Conservation (phyloP, 1,140 invertebrate genomes). For the Nebria ingens region DNA sequence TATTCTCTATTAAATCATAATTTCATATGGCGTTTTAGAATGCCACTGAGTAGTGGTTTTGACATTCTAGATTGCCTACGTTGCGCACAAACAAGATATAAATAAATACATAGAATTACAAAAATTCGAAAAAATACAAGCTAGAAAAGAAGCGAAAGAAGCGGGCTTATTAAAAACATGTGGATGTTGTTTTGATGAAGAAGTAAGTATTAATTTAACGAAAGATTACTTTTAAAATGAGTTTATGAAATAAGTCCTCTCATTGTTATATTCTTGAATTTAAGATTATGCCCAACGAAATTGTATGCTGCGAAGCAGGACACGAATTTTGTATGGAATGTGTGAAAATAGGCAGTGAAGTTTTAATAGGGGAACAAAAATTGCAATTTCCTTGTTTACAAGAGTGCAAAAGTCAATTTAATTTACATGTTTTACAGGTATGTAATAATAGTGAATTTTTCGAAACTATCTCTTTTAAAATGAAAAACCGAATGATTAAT, state of each 20-base stretch:
- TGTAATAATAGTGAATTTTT: constrained; percentile 12
- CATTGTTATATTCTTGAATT: not conserved
- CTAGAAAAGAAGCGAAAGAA: constrained; percentile 31
- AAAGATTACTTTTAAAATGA: not conserved
- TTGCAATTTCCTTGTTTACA: constrained; percentile 41
- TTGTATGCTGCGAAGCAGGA: constrained; percentile 41
- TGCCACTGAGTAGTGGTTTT: no score
- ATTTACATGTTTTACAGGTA: constrained; percentile 37
- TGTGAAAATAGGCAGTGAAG: constrained; percentile 38
- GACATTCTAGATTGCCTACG: constrained; percentile 37
- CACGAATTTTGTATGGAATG: constrained; percentile 51
- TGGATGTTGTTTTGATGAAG: constrained; percentile 48
- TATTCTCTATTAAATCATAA: constrained; percentile 9
- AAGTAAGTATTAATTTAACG: constrained; percentile 36
- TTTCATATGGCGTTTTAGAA: constrained; percentile 10
- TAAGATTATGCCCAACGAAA: constrained; percentile 41
- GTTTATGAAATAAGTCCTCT: not conserved
- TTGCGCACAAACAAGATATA: constrained; percentile 37
- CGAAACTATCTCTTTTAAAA: no score
- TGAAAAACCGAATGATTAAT: not conserved
- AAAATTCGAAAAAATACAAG: constrained; percentile 24
- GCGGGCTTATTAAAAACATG: constrained; percentile 33
- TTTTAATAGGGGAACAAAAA: constrained; percentile 42
- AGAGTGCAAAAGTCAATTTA: constrained; percentile 37
- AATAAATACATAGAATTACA: constrained; percentile 28